phyloP scores from a whole-genome alignment of 2,888 invertebrate genomes.

The Dryococelus australis region DNA sequence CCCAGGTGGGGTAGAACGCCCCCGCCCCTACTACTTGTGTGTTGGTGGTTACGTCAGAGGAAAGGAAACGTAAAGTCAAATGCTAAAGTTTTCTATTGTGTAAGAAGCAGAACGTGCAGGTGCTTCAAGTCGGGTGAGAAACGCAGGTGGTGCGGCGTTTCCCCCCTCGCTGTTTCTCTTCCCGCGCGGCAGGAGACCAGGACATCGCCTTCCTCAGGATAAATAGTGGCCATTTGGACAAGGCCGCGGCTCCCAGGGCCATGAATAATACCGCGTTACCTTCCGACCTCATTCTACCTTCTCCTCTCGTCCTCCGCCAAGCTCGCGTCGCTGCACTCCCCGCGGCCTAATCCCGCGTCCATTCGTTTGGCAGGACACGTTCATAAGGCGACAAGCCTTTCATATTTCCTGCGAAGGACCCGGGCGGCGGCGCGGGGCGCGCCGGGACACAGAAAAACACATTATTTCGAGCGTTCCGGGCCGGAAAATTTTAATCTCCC shows the following conservation, averaged over 20 bases:
- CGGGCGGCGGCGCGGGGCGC: too few species aligned
- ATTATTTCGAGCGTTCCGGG: neutral
- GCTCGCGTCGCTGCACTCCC: neutral
- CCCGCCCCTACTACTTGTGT: too few species aligned
- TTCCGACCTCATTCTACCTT: neutral
- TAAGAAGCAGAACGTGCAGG: too few species aligned
- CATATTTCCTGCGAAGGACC: too few species aligned
- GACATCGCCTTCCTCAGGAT: conserved; percentile 18
- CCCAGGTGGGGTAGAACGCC: too few species aligned
- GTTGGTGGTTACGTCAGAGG: too few species aligned
- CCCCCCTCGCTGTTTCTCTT: too few species aligned
- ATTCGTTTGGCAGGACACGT: conserved; percentile 13
- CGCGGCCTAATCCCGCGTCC: conserved; percentile 6
- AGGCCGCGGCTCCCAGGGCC: conserved; percentile 20
- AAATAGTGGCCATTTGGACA: conserved; percentile 38
- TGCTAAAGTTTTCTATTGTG: too few species aligned
- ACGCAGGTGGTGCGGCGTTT: too few species aligned
- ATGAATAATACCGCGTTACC: conserved; percentile 38
- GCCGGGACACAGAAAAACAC: neutral
- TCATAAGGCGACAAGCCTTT: conserved; percentile 3
- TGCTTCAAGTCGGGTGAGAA: too few species aligned
- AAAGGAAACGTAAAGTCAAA: too few species aligned
- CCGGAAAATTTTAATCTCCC: conserved; percentile 2
- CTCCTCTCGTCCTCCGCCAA: neutral
- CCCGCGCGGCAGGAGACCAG: neutral